Conservation (phyloP, 2,113 vertebrate genomes). For the Sinocyclocheilus maitianheensis region DNA sequence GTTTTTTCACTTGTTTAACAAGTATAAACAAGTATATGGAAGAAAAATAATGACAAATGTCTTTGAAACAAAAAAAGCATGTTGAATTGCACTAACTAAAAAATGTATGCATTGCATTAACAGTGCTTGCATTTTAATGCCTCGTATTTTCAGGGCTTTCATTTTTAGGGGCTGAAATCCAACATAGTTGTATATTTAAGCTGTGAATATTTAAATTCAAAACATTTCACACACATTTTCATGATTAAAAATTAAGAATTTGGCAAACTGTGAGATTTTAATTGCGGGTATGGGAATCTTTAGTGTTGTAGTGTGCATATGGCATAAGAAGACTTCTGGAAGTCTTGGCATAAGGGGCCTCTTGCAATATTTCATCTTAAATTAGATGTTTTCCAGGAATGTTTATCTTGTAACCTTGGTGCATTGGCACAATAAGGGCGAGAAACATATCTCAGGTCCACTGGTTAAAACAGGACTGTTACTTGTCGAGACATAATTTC, state of each 20-base stretch:
- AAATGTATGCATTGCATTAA: too few species aligned
- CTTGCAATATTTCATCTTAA: constrained; percentile 18
- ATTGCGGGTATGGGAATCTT: neutral
- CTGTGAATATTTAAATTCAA: too few species aligned
- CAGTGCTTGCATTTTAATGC: too few species aligned
- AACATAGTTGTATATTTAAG: too few species aligned
- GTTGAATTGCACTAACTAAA: too few species aligned
- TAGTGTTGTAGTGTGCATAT: neutral
- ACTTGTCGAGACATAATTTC: constrained; percentile 15
- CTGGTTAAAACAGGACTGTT: neutral
- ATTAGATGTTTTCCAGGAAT: constrained; percentile 27
- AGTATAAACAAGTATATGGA: neutral
- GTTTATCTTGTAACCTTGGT: constrained; percentile 32
- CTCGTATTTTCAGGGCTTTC: too few species aligned
- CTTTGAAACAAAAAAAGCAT: too few species aligned
- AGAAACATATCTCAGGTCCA: neutral
- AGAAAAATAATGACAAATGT: too few species aligned
- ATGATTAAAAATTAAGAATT: neutral
- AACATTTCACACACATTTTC: too few species aligned
- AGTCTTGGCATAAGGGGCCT: neutral
- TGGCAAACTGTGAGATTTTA: constrained; percentile 1
- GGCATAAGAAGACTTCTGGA: neutral
- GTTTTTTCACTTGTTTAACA: neutral
- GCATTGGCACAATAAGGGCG: neutral
- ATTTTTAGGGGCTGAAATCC: too few species aligned